Percentiles rank a stretch among this genome's conserved stretches.
Conservation (phyloP, 2,113 vertebrate genomes). For the Actenoides hombroni region DNA sequence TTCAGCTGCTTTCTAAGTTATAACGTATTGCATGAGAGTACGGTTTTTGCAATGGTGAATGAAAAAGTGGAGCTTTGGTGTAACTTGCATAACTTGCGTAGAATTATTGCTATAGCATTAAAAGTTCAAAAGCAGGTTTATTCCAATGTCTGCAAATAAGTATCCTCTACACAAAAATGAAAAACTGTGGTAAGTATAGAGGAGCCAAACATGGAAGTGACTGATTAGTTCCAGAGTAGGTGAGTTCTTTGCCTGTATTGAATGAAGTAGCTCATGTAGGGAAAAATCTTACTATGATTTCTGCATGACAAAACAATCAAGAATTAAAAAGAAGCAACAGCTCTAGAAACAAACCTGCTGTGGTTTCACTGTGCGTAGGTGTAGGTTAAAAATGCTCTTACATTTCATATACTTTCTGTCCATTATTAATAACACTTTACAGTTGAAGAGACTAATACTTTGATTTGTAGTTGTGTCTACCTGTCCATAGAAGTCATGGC, state of each 20-base stretch:
- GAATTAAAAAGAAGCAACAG: not conserved
- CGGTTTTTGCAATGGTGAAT: accelerated
- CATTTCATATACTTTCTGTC: not conserved
- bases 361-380: not conserved
- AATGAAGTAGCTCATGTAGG: not conserved
- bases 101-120: not conserved
- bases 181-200: not conserved
- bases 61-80: not conserved
- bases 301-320: not conserved
- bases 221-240: not conserved
- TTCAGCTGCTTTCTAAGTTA: not conserved
- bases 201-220: not conserved
- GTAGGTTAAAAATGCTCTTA: not conserved
- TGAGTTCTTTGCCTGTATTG: not conserved
- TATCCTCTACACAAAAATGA: not conserved
- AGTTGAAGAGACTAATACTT: not conserved
- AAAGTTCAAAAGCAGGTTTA: not conserved
- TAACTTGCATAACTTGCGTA: accelerated
- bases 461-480: not conserved
- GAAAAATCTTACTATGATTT: not conserved
- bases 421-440: not conserved
- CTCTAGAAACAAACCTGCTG: not conserved
- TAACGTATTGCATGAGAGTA: not conserved
- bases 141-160: not conserved
- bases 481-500: not conserved